These are phyloP conservation scores for Aspidiotus destructor DNA, from an alignment of 2,888 invertebrate genomes.

Conservation along the genomic window DNA sequence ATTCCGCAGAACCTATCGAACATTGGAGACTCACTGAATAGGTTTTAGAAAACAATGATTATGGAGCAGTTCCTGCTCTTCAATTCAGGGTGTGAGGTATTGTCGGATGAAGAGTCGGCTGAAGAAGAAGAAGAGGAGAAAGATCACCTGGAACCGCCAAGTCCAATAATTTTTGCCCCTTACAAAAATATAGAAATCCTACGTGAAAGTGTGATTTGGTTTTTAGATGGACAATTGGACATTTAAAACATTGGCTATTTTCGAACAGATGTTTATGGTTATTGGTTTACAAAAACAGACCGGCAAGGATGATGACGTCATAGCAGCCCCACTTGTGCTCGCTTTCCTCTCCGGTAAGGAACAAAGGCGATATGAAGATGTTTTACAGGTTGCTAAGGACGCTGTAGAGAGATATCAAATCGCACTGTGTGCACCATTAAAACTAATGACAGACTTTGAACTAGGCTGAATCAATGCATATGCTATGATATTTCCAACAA, in stretches of 20 bases:
- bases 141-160: background rate
- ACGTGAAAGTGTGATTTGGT: background rate
- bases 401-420: background rate
- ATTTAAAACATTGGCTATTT: background rate
- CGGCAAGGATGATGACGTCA: background rate
- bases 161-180: background rate
- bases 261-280: background rate
- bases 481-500: too few species aligned
- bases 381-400: background rate
- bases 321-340: background rate
- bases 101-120: background rate
- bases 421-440: background rate
- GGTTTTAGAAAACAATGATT: too few species aligned
- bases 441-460: background rate
- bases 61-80: background rate
- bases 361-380: background rate
- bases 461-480: background rate
- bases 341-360: background rate
- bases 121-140: background rate
- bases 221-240: background rate
- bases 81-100: too few species aligned
- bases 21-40: background rate
- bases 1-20: too few species aligned
- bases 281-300: background rate
- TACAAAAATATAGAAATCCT: conserved; percentile 10